Base-by-base conservation (phyloP, 2,888 invertebrate species). In the Perithous albicinctus region DNA sequence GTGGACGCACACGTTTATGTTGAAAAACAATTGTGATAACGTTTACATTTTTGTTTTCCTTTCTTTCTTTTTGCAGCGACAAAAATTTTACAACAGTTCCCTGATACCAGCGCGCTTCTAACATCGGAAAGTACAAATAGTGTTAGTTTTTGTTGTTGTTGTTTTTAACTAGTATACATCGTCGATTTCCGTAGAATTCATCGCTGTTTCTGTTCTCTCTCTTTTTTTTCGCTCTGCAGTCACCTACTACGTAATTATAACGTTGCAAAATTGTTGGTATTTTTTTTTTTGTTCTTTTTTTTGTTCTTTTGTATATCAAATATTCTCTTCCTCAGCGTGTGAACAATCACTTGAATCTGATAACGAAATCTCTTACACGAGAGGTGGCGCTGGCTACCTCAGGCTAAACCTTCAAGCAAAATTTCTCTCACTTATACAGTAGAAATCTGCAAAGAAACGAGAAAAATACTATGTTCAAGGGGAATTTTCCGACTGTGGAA, bases 21-120 rank as follows among this genome's bases (percentile, higher is more conserved):
- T 56, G 10, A 43, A 61, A 73, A 61, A 73, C 46, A 73, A 61
- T 12, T 61, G 32, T 61, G 32, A 32, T 61, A 43, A 29, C 59
- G 61, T 73, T 73, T 64, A 20, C 38, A 29, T n/a, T n/a, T n/a
- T n/a, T n/a, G n/a, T n/a, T n/a, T n/a, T n/a, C n/a, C n/a, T n/a
- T n/a, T n/a, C n/a, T n/a, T n/a, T n/a, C n/a, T n/a, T n/a, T 32
- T 23, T 20, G 48, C 41, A 70, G 46, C 10, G 48, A 67, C 43
- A 43, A 43, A 43, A 69, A 46, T 38, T 69, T 64, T 56, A 23
- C 18, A 69, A 84, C 67, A 88, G 90, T 91, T 91, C 91, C 91
- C 91, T 91, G 91, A 91, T 91, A 91, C 88, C 91, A 90, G 89
- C 90, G 90, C 88, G 86, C 87, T 90, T 87, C 87, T 83, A 72